Conservation (phyloP, 2,113 vertebrate species). For the zebrafish (Danio rerio) region DNA sequence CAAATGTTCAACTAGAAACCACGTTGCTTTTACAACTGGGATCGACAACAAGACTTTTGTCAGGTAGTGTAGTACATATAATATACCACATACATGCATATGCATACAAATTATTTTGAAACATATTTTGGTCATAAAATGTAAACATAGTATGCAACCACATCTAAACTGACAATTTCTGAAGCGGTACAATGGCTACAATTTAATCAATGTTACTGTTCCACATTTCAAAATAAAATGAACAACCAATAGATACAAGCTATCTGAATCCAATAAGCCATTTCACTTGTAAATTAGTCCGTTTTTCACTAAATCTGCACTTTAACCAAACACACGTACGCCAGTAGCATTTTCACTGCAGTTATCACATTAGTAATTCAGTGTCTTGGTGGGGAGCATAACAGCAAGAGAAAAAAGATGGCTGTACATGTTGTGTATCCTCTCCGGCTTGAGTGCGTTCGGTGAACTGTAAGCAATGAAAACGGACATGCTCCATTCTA, state of each 20-base stretch:
- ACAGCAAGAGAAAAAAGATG: background rate
- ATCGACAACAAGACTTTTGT: too few relatives aligned
- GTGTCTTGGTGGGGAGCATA: background rate
- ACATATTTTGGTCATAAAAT: too few relatives aligned
- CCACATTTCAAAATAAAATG: background rate
- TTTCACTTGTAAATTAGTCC: background rate
- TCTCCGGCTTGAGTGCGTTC: background rate
- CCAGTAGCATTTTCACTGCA: background rate
- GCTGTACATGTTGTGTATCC: background rate
- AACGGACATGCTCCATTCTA: constrained; percentile 25
- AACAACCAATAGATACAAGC: background rate
- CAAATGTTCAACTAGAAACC: too few relatives aligned
- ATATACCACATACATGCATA: too few relatives aligned
- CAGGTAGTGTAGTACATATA: too few relatives aligned
- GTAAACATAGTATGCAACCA: too few relatives aligned
- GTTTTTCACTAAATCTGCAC: too few relatives aligned
- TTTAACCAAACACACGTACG: background rate
- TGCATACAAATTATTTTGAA: too few relatives aligned
- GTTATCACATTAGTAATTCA: background rate
- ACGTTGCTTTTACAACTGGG: too few relatives aligned
- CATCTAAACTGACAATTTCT: too few relatives aligned
- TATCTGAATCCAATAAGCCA: background rate
- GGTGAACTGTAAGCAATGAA: constrained; percentile 29
- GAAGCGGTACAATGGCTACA: too few relatives aligned
- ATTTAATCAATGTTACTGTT: background rate